These are phyloP conservation scores for Thunnus thynnus DNA, from an alignment of 2,113 vertebrate genomes.

Conservation along the genomic window DNA sequence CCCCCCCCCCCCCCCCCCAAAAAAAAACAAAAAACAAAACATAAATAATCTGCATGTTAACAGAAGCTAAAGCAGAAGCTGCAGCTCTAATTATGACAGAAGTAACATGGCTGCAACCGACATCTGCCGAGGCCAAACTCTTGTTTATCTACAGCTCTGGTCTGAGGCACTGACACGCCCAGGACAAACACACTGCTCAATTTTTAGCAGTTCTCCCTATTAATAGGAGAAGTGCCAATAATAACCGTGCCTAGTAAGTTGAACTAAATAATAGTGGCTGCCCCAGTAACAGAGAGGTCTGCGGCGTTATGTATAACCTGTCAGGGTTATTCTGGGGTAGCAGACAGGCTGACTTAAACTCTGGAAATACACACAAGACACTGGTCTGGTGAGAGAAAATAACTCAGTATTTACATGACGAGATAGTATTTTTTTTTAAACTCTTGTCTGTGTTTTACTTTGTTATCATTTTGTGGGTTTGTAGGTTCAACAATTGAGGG, in stretches of 20 bases:
- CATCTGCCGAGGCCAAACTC: constrained; percentile 52
- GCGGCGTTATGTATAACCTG: constrained; percentile 67
- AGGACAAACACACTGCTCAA: constrained; percentile 77
- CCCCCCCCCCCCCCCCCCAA: too few relatives aligned
- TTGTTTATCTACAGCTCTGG: constrained; percentile 71
- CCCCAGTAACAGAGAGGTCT: constrained; percentile 77
- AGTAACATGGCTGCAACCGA: constrained; percentile 53
- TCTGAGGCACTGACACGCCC: constrained; percentile 65
- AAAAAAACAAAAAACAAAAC: neutral
- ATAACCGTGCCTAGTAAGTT: constrained; percentile 75
- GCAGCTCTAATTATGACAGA: constrained; percentile 22
- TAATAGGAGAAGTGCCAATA: constrained; percentile 82
- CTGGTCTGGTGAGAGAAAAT: constrained; percentile 70
- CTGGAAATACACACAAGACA: constrained; percentile 68
- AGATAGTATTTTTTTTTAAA: constrained; percentile 31
- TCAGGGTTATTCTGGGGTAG: constrained; percentile 72
- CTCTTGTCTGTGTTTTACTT: neutral
- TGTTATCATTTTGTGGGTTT: neutral
- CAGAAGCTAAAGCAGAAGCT: constrained; percentile 25
- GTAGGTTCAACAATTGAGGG: neutral
- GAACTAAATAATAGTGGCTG: constrained; percentile 76
- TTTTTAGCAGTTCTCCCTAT: constrained; percentile 84
- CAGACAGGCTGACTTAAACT: constrained; percentile 69
- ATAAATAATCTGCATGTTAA: constrained; percentile 43
- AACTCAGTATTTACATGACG: constrained; percentile 65